A percentile compares a stretch with the other conserved stretches of the same genome.
These are phyloP conservation scores for Anguilla rostrata DNA, from an alignment of 2,113 vertebrate species.

Conservation along the genomic window DNA sequence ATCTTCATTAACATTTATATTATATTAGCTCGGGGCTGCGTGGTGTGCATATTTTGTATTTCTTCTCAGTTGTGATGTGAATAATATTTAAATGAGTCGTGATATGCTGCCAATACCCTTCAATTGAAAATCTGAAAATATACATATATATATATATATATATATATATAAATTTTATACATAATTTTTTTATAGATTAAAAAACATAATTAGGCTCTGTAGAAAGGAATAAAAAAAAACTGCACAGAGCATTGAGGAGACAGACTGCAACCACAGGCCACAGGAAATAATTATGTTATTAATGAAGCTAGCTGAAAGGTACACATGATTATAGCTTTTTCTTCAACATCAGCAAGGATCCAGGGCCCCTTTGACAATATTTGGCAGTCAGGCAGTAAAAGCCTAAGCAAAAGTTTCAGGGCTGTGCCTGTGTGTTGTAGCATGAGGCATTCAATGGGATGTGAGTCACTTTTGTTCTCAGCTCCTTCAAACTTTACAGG, in stretches of 20 bases:
- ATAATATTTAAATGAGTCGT: slow-evolving; percentile 61
- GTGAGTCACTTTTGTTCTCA: neutral
- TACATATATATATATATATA: neutral
- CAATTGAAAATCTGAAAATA: slow-evolving; percentile 28
- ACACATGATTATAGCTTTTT: no score
- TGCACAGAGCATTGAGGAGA: neutral
- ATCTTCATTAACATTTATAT: slow-evolving; percentile 76
- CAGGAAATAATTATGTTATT: neutral
- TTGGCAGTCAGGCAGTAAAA: neutral
- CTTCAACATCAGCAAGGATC: no score
- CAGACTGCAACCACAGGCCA: neutral
- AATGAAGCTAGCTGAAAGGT: no score
- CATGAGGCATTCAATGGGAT: neutral
- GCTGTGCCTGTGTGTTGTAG: neutral
- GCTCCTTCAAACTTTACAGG: neutral
- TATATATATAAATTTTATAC: slow-evolving; percentile 11
- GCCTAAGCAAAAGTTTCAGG: neutral
- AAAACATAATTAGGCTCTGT: slow-evolving; percentile 11
- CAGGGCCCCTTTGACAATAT: no score
- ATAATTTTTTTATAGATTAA: slow-evolving; percentile 37
- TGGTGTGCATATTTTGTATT: slow-evolving; percentile 48
- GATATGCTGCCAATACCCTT: slow-evolving; percentile 40
- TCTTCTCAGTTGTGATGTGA: slow-evolving; percentile 50
- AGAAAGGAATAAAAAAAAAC: neutral
- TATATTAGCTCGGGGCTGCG: slow-evolving; percentile 64